phyloP scores from a whole-genome alignment of 1,140 invertebrate species.

The Bombus turneri region DNA sequence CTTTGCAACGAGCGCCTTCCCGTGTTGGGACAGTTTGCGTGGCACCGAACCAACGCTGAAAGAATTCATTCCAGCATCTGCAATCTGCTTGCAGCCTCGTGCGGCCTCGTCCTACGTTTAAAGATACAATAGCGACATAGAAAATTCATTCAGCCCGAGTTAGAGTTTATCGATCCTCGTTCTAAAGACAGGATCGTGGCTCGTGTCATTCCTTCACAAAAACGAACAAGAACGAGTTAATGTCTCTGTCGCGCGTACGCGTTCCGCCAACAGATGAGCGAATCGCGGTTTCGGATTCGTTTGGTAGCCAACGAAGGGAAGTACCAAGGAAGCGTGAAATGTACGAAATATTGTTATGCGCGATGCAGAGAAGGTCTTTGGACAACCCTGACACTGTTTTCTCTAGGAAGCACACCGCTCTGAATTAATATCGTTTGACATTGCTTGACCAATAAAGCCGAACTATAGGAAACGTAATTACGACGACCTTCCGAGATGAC shows the following conservation, averaged over 20 bases:
- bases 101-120: neutral
- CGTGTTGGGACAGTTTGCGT: constrained; percentile 20
- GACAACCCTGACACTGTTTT: constrained; percentile 44
- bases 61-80: constrained; percentile 13
- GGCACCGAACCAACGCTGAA: constrained; percentile 4
- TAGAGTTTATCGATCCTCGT: neutral
- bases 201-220: neutral
- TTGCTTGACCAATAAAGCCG: constrained; percentile 25
- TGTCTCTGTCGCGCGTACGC: neutral
- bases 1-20: constrained; percentile 46
- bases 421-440: constrained; percentile 50
- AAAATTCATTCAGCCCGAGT: neutral
- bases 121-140: neutral
- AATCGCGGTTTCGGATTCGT: neutral
- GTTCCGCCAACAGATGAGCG: neutral
- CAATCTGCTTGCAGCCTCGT: neutral
- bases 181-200: neutral
- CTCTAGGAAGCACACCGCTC: constrained; percentile 40
- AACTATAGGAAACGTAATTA: constrained; percentile 24
- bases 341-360: constrained; percentile 46
- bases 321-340: neutral
- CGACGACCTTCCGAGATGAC: constrained; percentile 4
- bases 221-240: neutral
- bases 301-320: neutral
- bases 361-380: constrained; percentile 31